Conservation (phyloP, 2,113 vertebrate genomes). For the Tenrec ecaudatus region DNA sequence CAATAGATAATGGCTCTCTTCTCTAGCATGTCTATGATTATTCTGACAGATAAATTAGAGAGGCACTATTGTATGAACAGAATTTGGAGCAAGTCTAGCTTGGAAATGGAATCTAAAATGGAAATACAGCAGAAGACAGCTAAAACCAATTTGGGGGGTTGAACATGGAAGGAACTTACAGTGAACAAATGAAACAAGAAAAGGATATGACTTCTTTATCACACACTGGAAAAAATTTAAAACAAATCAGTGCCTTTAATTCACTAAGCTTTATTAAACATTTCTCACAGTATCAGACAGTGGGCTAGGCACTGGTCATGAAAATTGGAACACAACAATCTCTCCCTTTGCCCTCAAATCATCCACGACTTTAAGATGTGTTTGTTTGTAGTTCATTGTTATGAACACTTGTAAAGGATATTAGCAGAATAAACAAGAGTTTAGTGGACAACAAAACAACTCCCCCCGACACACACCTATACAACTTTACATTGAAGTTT, state of each 20-base stretch:
- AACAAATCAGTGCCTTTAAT: not conserved
- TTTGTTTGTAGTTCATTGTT: slow-evolving; percentile 25
- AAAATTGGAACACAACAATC: not conserved
- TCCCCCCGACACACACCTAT: not conserved
- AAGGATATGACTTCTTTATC: slow-evolving; percentile 56
- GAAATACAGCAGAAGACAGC: slow-evolving; percentile 65
- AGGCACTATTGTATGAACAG: slow-evolving; percentile 78
- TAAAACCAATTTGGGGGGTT: too few species aligned
- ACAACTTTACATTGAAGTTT: not conserved
- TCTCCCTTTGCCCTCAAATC: not conserved
- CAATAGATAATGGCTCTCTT: slow-evolving; percentile 77
- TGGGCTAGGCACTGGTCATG: not conserved
- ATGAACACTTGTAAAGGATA: slow-evolving; percentile 2
- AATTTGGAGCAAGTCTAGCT: slow-evolving; percentile 50
- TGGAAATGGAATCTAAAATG: slow-evolving; percentile 53
- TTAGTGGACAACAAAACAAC: not conserved
- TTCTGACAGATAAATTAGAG: slow-evolving; percentile 84
- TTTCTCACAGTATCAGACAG: not conserved
- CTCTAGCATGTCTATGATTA: slow-evolving; percentile 72
- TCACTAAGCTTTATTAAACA: not conserved
- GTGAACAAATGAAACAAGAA: too few species aligned
- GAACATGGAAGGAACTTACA: too few species aligned
- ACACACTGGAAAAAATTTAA: slow-evolving; percentile 27
- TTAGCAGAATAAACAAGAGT: not conserved
- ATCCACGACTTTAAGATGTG: not conserved